Percentiles rank a stretch among this genome's conserved stretches.
Conservation (phyloP, 2,888 invertebrate genomes). For the Andrena dorsata region DNA sequence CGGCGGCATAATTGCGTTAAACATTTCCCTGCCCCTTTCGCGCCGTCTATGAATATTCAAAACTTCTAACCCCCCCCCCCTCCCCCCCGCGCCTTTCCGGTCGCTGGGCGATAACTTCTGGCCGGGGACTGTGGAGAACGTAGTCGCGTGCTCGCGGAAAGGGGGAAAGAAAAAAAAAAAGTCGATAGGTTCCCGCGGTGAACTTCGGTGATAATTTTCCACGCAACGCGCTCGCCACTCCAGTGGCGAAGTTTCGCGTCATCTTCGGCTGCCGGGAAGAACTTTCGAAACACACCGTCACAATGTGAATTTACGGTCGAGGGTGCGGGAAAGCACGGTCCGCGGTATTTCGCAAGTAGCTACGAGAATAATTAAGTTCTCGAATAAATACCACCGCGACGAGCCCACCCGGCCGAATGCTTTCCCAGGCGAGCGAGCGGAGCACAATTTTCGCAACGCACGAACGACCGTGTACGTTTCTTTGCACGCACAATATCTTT, state of each 20-base stretch:
- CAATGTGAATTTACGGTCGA: constrained; percentile 32
- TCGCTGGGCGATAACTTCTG: constrained; percentile 10
- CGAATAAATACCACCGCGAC: constrained; percentile 37
- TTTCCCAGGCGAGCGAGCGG: constrained; percentile 4
- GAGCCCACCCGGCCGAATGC: constrained; percentile 7
- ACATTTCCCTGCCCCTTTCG: constrained; percentile 1
- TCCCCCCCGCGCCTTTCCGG: constrained; percentile 24
- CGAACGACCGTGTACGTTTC: constrained; percentile 26
- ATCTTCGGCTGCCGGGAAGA: constrained; percentile 20
- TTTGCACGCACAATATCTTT: constrained; percentile 24
- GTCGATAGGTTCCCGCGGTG: constrained; percentile 8
- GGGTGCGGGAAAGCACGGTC: constrained; percentile 8
- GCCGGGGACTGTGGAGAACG: constrained; percentile 4
- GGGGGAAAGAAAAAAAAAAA: constrained; percentile 12
- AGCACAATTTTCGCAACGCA: constrained; percentile 28
- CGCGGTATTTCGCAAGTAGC: constrained; percentile 39
- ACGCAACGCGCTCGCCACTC: constrained; percentile 2
- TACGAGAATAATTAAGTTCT: constrained; percentile 46
- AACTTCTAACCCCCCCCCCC: constrained; percentile 23
- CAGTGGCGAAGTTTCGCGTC: constrained; percentile 22
- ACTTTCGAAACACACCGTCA: constrained; percentile 30
- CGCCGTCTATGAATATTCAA: constrained; percentile 43
- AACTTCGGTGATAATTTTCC: constrained; percentile 48
- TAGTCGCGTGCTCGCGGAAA: constrained; percentile 24
- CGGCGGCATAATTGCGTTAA: constrained; percentile 15